Conservation (phyloP, 1,140 invertebrate genomes). For the Artemia franciscana region DNA sequence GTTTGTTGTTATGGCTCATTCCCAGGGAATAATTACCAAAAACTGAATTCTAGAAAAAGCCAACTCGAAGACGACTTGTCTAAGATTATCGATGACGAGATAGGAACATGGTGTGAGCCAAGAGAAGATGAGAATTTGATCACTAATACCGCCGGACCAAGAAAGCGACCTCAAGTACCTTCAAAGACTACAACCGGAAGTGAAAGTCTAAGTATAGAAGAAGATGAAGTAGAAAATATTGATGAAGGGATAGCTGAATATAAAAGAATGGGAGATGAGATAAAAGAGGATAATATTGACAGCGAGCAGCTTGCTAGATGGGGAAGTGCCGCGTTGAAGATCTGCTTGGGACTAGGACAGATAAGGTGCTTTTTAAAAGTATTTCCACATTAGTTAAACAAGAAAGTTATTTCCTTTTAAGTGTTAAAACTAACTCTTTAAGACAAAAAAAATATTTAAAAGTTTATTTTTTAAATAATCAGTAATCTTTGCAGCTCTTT, state of each 20-base stretch:
- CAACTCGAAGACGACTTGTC: background rate
- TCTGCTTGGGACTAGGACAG: no score
- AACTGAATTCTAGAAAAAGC: background rate
- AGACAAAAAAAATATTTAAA: no score
- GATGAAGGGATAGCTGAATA: background rate
- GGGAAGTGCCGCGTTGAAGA: no score
- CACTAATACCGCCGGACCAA: background rate
- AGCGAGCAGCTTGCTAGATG: no score
- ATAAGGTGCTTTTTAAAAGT: no score
- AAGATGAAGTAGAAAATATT: background rate
- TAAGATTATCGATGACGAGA: background rate
- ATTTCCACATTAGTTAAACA: no score
- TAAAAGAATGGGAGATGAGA: no score
- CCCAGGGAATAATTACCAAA: background rate
- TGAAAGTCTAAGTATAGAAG: background rate
- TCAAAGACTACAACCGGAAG: background rate
- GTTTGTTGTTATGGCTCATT: background rate
- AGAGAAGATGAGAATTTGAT: background rate
- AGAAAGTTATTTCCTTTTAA: no score
- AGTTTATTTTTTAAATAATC: no score
- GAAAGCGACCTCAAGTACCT: background rate
- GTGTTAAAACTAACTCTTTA: no score
- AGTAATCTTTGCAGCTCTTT: no score
- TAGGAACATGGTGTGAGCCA: background rate
- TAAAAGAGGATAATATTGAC: no score